Evolutionary conservation across 1,140 invertebrate genomes (phyloP).

Genomic region (Maniola jurtina): DNA sequence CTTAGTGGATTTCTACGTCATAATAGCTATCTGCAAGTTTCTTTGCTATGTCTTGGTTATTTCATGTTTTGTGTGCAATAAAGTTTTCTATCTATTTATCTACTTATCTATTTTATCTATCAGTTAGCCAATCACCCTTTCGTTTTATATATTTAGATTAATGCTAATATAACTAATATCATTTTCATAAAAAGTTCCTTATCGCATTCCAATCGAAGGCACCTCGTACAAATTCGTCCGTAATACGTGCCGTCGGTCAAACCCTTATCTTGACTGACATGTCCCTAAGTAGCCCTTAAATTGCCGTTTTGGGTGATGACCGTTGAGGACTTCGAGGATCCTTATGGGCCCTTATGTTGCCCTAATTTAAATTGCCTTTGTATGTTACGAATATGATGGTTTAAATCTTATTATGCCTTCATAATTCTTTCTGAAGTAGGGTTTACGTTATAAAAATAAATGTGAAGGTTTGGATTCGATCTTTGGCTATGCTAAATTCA

Average conservation of each 20-base stretch:
- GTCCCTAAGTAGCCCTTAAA: constrained; percentile 45
- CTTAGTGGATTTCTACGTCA: too few relatives aligned
- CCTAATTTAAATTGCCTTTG: constrained; percentile 27
- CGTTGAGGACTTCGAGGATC: constrained; percentile 21
- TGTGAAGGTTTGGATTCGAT: too few relatives aligned
- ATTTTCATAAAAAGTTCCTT: background rate
- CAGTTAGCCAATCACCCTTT: too few relatives aligned
- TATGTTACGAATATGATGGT: constrained; percentile 17
- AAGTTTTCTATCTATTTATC: too few relatives aligned
- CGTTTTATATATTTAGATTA: background rate
- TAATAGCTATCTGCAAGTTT: too few relatives aligned
- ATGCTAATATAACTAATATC: background rate
- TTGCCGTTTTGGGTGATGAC: constrained; percentile 42
- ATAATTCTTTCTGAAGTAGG: too few relatives aligned
- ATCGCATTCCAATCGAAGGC: constrained; percentile 19
- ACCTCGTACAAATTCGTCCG: constrained; percentile 32
- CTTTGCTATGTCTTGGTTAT: too few relatives aligned
- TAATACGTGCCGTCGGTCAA: constrained; percentile 36
- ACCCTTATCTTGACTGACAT: constrained; percentile 44
- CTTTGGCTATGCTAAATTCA: background rate
- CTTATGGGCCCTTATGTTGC: constrained; percentile 16
- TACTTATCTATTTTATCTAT: too few relatives aligned
- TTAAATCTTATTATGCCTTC: constrained; percentile 1
- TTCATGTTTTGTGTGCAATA: too few relatives aligned
- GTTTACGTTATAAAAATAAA: too few relatives aligned